Evolutionary conservation across 30 jellyfish, hydroid and myxozoan species (phyloP), one percentile per base, ranked within the genome.

Genomic region (Aurelia coerulea): DNA sequence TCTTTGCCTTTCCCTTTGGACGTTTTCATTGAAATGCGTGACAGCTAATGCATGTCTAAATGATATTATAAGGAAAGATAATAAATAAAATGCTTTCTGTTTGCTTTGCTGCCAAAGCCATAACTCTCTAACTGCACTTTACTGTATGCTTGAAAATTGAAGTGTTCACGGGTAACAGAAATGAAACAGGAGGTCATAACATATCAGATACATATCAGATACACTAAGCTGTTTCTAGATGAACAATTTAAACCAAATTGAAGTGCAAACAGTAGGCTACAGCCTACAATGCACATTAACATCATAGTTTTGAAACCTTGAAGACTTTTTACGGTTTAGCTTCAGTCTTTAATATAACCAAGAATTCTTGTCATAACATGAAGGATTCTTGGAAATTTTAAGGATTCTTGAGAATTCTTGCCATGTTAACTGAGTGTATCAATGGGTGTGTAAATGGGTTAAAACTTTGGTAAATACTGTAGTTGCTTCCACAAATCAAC

Each of bases 1-100:
- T 9, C 33, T 13, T 14, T 42, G 10, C 56, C 52, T 42, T 59
- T 79, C 81, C 15, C 90, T 46, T 19, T 50, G 73, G 0, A 79
- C 70, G 46, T 79, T 79, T 33, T 79, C 90, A 42, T 79, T 79
- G 62, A 79, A 79, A 79, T 79, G 90, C 73, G 1, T 17, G 8
- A 56, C 67, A 42, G 90, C 81, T 29, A 62, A 62, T 62, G 71
- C 71, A 62, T 62, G 71, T 62, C 71, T 62, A 62, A 10, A 11
- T 17, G 5, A 65, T 19, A 65, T n/a, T 65, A 65, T 15, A 18
- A 4, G n/a, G 6, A 7, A 46, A 14, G 41, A 19, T 11, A 65
- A 65, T 46, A 19, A 65, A 14, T 12, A 19, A 65, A 65, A 11
- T 65, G 50, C 35, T 65, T 65, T 65, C 75, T 14, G 52, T 65